phyloP scores from a whole-genome alignment of 1,140 invertebrate genomes.

The Meloidogyne chitwoodi region DNA sequence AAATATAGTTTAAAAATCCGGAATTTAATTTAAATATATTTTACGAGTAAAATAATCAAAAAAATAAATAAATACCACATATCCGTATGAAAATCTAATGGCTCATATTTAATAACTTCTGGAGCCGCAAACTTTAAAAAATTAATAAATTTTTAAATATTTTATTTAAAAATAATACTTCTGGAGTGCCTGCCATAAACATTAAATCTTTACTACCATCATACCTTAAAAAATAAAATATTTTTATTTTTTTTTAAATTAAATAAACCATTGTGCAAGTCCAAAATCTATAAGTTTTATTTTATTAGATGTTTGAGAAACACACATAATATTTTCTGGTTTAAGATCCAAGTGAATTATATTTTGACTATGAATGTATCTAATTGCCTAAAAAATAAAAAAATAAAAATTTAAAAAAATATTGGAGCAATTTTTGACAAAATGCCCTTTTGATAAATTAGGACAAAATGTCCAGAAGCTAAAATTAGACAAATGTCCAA shows the following conservation, averaged over 20 bases:
- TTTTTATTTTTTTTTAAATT: slow-evolving; percentile 51
- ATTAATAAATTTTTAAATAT: slow-evolving; percentile 12
- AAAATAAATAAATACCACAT: slow-evolving; percentile 7
- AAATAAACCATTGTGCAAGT: slow-evolving; percentile 13
- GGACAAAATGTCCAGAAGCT: not conserved
- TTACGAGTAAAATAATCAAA: not conserved
- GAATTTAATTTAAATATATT: not conserved
- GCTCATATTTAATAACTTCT: slow-evolving; percentile 61
- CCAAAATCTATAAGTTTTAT: slow-evolving; percentile 61
- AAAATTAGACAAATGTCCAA: no score
- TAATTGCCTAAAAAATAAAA: slow-evolving; percentile 60
- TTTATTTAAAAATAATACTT: not conserved
- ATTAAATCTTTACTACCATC: slow-evolving; percentile 61
- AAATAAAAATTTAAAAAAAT: not conserved
- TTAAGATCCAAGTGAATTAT: slow-evolving; percentile 67
- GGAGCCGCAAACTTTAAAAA: slow-evolving; percentile 64
- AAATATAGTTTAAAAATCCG: not conserved
- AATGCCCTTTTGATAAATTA: not conserved
- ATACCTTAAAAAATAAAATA: slow-evolving; percentile 61
- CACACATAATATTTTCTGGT: slow-evolving; percentile 64
- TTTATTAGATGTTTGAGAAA: slow-evolving; percentile 58
- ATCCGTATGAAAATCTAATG: slow-evolving; percentile 61
- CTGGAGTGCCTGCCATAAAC: slow-evolving; percentile 61
- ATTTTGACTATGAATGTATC: slow-evolving; percentile 64
- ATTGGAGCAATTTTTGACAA: not conserved